A percentile compares a stretch with the other conserved stretches of the same genome.
Evolutionary conservation across 2,888 invertebrate species (phyloP).

Genomic region (Dysmachus trigonus): DNA sequence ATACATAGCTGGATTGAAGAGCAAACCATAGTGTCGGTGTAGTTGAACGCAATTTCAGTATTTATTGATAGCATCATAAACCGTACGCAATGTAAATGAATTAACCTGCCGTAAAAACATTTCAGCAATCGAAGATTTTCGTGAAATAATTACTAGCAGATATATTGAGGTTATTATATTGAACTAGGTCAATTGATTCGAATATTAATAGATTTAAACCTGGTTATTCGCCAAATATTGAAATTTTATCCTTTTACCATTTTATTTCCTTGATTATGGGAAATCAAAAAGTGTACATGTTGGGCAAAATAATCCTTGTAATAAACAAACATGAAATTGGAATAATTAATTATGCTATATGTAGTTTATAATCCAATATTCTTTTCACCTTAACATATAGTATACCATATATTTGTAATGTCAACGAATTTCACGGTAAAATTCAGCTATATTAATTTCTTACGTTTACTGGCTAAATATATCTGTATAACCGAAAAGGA

Average conservation of each 20-base stretch:
- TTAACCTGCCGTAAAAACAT: neutral
- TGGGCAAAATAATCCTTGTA: no score
- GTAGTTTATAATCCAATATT: no score
- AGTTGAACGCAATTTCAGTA: neutral
- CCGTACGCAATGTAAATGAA: neutral
- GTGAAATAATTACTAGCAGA: neutral
- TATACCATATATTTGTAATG: neutral
- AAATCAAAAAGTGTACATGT: no score
- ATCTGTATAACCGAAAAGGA: neutral
- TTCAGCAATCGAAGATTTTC: neutral
- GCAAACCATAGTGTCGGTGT: neutral
- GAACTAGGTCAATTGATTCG: neutral
- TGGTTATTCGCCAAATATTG: neutral
- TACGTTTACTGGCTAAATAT: neutral
- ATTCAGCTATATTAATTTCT: neutral
- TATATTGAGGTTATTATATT: neutral
- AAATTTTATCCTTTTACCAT: no score
- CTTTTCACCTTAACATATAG: no score
- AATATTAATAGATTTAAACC: neutral
- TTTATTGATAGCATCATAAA: neutral
- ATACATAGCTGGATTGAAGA: neutral
- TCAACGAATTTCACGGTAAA: neutral
- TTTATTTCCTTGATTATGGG: no score
- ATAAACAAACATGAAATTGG: no score
- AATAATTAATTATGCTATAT: no score